phyloP scores from a whole-genome alignment of 2,113 vertebrate genomes.

The Emydocephalus ijimae region DNA sequence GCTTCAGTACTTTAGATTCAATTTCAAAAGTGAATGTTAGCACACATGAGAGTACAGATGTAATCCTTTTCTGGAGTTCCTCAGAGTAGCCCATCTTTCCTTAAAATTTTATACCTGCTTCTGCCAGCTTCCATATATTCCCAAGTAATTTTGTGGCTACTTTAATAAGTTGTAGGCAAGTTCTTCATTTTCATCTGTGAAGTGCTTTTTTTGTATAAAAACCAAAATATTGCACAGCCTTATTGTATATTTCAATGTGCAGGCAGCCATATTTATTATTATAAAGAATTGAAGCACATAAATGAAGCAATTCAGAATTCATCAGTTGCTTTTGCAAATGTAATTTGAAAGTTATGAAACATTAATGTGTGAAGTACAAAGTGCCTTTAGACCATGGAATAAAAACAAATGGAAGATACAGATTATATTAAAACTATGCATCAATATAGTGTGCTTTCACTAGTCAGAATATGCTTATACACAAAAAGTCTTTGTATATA shows the following conservation, averaged over 20 bases:
- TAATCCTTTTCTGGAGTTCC: background rate
- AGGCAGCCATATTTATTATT: slow-evolving; percentile 48
- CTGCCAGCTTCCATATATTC: background rate
- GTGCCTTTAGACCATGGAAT: slow-evolving; percentile 36
- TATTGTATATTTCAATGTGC: slow-evolving; percentile 29
- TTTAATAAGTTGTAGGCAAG: background rate
- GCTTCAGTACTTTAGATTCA: background rate
- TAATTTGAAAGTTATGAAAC: slow-evolving; percentile 57
- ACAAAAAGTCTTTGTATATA: background rate
- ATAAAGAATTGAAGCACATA: slow-evolving; percentile 46
- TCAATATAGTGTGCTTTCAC: slow-evolving; percentile 18
- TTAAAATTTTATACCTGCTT: background rate
- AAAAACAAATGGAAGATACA: slow-evolving; percentile 38
- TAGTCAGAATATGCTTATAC: slow-evolving; percentile 17
- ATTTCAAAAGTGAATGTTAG: background rate
- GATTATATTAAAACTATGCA: slow-evolving; percentile 51
- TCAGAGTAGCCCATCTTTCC: background rate
- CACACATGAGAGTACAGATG: background rate
- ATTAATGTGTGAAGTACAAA: slow-evolving; percentile 51
- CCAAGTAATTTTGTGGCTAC: background rate
- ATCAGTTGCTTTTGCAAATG: slow-evolving; percentile 47
- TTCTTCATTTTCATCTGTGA: background rate
- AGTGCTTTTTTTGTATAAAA: background rate
- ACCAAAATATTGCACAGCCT: background rate
- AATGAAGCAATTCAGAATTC: slow-evolving; percentile 53